Evolutionary conservation across 2,113 vertebrate species (phyloP).

Genomic region (Stigmatopora argus): DNA sequence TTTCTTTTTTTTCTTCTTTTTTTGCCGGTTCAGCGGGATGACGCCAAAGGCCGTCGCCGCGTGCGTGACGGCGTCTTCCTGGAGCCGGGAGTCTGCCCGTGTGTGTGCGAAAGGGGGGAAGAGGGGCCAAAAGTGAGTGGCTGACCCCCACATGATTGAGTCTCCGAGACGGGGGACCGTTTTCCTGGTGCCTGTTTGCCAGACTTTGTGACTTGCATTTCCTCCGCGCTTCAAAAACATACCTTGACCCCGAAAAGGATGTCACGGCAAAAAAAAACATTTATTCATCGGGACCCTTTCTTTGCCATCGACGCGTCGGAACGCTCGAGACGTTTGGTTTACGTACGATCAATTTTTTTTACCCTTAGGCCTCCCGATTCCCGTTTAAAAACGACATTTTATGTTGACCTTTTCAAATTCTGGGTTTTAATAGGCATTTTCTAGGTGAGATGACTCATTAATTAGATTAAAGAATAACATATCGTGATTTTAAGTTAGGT

Average conservation of each 20-base stretch:
- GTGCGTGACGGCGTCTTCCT: conserved; percentile 70
- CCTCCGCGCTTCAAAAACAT: neutral
- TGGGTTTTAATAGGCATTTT: no score
- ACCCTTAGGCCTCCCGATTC: no score
- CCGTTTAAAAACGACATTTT: no score
- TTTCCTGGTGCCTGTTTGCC: conserved; percentile 63
- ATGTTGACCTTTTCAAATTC: no score
- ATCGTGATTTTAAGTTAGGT: no score
- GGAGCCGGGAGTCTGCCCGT: conserved; percentile 63
- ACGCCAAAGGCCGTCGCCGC: conserved; percentile 46
- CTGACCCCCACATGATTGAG: conserved; percentile 75
- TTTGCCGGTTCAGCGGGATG: conserved; percentile 29
- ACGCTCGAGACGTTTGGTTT: no score
- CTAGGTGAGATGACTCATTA: no score
- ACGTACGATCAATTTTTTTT: no score
- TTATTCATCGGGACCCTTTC: neutral
- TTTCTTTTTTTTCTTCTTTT: neutral
- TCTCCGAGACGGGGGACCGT: conserved; percentile 64
- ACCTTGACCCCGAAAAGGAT: conserved; percentile 1
- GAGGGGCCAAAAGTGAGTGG: conserved; percentile 61
- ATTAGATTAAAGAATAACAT: no score
- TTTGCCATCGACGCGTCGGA: no score
- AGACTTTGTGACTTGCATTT: conserved; percentile 1
- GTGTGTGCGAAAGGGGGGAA: conserved; percentile 57
- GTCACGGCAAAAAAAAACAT: neutral